Conservation (phyloP, 2,888 invertebrate species). For the Periphyllus acericola region DNA sequence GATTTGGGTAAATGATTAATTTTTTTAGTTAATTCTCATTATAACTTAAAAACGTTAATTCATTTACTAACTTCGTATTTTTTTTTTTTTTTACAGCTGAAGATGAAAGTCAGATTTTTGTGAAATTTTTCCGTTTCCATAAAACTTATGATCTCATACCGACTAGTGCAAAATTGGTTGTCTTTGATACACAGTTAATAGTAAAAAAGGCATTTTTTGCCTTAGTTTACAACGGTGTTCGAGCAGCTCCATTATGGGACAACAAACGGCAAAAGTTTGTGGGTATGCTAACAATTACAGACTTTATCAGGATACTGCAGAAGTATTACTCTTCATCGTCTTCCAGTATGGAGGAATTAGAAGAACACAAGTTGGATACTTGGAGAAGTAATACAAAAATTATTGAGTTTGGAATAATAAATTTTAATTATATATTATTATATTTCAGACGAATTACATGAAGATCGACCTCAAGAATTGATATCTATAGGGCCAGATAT, state of each 20-base stretch:
- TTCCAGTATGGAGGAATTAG: constrained; percentile 94
- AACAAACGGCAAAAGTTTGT: constrained; percentile 90
- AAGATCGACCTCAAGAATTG: constrained; percentile 76
- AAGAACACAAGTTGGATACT: constrained; percentile 95
- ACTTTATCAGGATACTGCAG: constrained; percentile 97
- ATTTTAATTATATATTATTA: constrained; percentile 23
- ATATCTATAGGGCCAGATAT: constrained; percentile 93
- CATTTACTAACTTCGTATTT: not conserved
- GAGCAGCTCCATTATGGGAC: constrained; percentile 98
- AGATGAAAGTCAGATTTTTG: constrained; percentile 96
- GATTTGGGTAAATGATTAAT: constrained; percentile 73
- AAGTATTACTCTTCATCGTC: constrained; percentile 95
- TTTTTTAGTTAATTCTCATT: not conserved
- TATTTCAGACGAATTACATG: constrained; percentile 82
- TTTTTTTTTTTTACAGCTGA: constrained; percentile 79
- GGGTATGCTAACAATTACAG: constrained; percentile 99
- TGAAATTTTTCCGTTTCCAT: constrained; percentile 99
- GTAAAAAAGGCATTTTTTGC: constrained; percentile 99
- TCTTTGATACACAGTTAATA: constrained; percentile 97
- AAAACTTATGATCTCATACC: constrained; percentile 99
- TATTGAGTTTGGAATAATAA: not conserved
- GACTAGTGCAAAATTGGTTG: constrained; percentile 98
- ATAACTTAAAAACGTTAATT: constrained; percentile 62
- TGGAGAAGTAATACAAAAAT: constrained; percentile 80
- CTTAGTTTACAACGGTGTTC: constrained; percentile 96